Evolutionary conservation across 2,797 vertebrate species (phyloP).

Genomic region (Peromyscus melanophrys): DNA sequence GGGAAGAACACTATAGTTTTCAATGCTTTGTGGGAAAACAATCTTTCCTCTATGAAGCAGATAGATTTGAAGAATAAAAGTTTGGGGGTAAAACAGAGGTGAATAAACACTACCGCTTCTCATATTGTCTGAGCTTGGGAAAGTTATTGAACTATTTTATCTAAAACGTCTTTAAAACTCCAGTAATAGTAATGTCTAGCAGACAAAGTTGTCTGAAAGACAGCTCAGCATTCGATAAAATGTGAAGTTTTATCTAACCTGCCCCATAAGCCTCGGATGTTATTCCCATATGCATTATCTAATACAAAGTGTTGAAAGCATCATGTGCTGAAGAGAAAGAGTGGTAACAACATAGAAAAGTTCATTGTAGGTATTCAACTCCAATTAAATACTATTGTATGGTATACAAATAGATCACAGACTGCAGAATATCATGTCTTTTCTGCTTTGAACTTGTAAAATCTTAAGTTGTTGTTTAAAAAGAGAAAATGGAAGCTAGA

Average conservation of each 20-base stretch:
- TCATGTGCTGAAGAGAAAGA: background rate
- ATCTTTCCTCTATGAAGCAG: conserved; percentile 8
- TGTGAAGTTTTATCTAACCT: background rate
- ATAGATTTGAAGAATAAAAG: background rate
- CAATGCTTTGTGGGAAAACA: conserved; percentile 4
- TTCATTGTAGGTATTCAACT: background rate
- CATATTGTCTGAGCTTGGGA: background rate
- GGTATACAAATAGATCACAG: background rate
- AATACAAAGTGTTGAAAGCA: background rate
- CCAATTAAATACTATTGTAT: background rate
- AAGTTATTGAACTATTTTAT: background rate
- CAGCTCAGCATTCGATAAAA: background rate
- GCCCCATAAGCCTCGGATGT: background rate
- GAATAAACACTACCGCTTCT: background rate
- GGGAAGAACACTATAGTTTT: background rate
- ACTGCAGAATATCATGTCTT: background rate
- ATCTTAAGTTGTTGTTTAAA: background rate
- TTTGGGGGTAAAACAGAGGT: background rate
- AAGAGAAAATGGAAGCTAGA: background rate
- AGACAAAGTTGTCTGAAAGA: background rate
- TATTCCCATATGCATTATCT: background rate
- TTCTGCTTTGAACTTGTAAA: background rate
- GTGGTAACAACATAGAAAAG: conserved; percentile 38
- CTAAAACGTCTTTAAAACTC: conserved; percentile 13
- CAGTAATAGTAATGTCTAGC: background rate